phyloP scores from a whole-genome alignment of 1,140 invertebrate species.

The Ladona fulva region DNA sequence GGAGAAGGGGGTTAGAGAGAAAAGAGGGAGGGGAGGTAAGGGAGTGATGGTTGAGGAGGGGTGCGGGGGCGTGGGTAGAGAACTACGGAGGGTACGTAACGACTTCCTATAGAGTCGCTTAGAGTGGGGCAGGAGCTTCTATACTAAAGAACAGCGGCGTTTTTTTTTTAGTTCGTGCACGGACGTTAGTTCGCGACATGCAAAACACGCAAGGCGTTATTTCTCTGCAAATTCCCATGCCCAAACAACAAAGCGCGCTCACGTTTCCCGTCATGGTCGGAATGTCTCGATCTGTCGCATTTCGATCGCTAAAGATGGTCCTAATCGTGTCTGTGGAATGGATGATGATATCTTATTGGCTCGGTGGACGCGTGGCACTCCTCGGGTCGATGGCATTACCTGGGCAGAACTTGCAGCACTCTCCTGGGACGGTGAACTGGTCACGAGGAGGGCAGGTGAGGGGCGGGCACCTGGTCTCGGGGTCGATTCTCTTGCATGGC shows the following conservation, averaged over 20 bases:
- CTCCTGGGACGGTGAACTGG: constrained; percentile 68
- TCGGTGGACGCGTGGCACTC: background rate
- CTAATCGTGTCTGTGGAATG: background rate
- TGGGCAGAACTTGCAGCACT: constrained; percentile 86
- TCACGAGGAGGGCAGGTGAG: constrained; percentile 67
- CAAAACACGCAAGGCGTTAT: background rate
- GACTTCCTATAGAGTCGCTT: background rate
- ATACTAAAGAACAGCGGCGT: background rate
- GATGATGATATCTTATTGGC: background rate
- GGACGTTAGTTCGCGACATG: background rate
- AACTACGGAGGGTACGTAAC: background rate
- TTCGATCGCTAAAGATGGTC: background rate
- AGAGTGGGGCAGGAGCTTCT: background rate
- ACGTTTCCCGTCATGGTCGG: background rate
- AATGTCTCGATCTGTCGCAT: background rate
- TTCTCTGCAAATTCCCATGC: background rate
- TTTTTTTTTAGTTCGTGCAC: background rate
- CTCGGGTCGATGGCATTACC: constrained; percentile 43
- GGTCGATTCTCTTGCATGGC: constrained; percentile 63
- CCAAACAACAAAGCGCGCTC: background rate
- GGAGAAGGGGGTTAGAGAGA: background rate
- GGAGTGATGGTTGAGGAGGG: background rate
- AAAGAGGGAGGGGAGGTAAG: background rate
- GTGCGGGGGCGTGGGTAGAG: background rate
- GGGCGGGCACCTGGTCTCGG: constrained; percentile 63